Base-by-base conservation (phyloP, 2,797 vertebrate species). In the Martes flavigula region DNA sequence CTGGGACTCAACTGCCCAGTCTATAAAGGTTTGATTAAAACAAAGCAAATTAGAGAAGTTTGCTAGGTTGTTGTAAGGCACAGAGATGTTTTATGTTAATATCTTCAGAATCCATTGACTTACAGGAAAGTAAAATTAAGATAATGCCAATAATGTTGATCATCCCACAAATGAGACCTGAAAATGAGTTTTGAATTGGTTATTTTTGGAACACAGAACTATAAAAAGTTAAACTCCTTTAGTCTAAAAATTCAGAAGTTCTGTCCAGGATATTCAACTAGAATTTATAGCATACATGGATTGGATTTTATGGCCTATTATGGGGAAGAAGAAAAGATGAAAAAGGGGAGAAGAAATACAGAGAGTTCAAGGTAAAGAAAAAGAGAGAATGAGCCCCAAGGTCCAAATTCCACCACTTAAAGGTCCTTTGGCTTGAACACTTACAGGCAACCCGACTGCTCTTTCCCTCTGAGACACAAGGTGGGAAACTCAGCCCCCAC, bases 221-320 rank as follows among this genome's bases (percentile, higher is more conserved):
- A 73, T 30, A 90, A 10, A 84, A 92, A 21, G 30, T 58, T 82
- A 86, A 86, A 30, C 15, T 96, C 7, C 46, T 72, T 66, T 86
- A 21, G 30, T 87, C 94, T 95, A 81, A 94, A 90, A 94, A 77
- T 81, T 79, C 60, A 48, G 35, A 25, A 38, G 32, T 86, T 85
- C 87, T 93, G 21, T 60, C 60, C 68, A 18, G 54, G 43, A 85
- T 62, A 40, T 75, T 75, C 35, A 85, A 25, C 43, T 43, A 94
- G 51, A 32, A 60, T 48, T 77, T 85, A 43, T 1, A 20, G 51
- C 17, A 60, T 7, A 73, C 1, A 30, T 73, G 5, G 17, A 40
- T 72, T 82, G 68, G 46, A 66, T 51, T 58, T 81, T 58, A 66
- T 60, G 73, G 17, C 46, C 64, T 90, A 38, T 66, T 64, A 35